Evolutionary conservation across 2,113 vertebrate species (phyloP).

Genomic region (Xenotilapia leptura): DNA sequence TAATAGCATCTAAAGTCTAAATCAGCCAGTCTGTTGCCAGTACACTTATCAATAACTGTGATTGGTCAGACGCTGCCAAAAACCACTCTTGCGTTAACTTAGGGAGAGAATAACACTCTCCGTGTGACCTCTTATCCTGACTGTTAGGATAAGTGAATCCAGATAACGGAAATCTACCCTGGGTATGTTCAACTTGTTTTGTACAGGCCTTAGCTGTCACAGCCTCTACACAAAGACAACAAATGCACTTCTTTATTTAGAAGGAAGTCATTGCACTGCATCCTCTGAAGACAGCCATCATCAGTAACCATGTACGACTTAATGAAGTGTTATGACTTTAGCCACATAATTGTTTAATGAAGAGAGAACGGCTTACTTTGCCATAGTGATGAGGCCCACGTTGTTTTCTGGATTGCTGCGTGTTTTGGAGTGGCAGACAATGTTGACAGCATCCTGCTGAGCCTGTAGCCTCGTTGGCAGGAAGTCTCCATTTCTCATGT

Average conservation of each 20-base stretch:
- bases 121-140: not conserved
- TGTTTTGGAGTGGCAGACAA: slow-evolving; percentile 91
- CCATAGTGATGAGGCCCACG: slow-evolving; percentile 94
- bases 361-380: slow-evolving; percentile 76
- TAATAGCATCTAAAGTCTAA: not conserved
- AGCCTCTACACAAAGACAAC: not conserved
- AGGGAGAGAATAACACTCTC: not conserved
- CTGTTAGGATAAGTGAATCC: not conserved
- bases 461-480: slow-evolving; percentile 91
- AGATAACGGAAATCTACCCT: not conserved
- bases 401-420: slow-evolving; percentile 96
- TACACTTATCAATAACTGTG: not conserved
- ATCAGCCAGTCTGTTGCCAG: not conserved
- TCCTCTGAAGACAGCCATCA: not conserved
- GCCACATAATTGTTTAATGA: not conserved
- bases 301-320: not conserved
- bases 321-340: not conserved
- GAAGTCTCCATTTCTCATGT: slow-evolving; percentile 97
- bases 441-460: slow-evolving; percentile 95
- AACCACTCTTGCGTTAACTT: not conserved
- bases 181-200: not conserved
- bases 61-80: not conserved
- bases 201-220: not conserved
- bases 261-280: not conserved
- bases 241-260: not conserved